These are phyloP conservation scores for Gymnoscopelus braueri DNA, from an alignment of 2,797 vertebrate species.

Conservation along the genomic window DNA sequence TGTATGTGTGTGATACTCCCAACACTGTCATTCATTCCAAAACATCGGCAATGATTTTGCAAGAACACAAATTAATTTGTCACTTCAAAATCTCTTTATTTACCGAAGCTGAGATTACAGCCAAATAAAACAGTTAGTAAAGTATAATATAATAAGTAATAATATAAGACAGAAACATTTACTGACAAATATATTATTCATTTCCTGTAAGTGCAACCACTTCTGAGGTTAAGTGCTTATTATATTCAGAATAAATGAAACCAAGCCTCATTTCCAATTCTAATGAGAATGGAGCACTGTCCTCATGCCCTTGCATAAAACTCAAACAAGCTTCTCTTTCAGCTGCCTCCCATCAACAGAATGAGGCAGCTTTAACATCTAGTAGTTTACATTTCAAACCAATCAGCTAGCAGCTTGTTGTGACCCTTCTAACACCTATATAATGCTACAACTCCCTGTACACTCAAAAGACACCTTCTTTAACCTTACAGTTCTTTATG, in stretches of 20 bases:
- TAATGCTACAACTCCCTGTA: slow-evolving; percentile 20
- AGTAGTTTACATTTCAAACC: not conserved
- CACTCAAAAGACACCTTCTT: slow-evolving; percentile 37
- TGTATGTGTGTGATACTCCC: not conserved
- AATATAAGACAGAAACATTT: slow-evolving; percentile 9
- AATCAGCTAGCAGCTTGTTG: not conserved
- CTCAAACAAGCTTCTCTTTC: not conserved
- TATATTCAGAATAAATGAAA: slow-evolving; percentile 14
- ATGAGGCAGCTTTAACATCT: not conserved
- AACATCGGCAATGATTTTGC: not conserved
- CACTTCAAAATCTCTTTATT: slow-evolving; percentile 55
- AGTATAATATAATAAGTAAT: slow-evolving; percentile 1
- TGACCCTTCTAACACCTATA: not conserved
- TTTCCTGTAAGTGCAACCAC: not conserved
- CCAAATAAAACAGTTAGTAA: slow-evolving; percentile 14
- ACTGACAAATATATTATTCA: slow-evolving; percentile 11
- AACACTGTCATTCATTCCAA: not conserved
- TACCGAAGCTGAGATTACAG: slow-evolving; percentile 45
- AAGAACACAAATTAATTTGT: slow-evolving; percentile 11
- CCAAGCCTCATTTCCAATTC: not conserved
- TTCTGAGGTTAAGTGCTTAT: not conserved
- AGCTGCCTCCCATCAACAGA: not conserved
- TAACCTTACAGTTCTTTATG: not conserved
- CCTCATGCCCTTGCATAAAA: not conserved
- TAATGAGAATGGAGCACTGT: not conserved